phyloP scores from a whole-genome alignment of 2,113 vertebrate species.

The Felis catus region F.catus_Fca126_mat1.0 CM031415.1:155866001-155866500 shows the following conservation, averaged over 20 bases:
- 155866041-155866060: constrained; percentile 67
- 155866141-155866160: constrained; percentile 59
- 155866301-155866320: not conserved
- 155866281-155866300: not conserved
- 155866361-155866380: not conserved
- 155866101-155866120: constrained; percentile 72
- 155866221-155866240: not conserved
- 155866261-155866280: not conserved
- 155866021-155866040: constrained; percentile 56
- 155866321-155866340: constrained; percentile 37
- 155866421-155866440: not conserved
- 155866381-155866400: constrained; percentile 23
- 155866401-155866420: constrained; percentile 6
- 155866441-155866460: not conserved
- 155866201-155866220: not conserved
- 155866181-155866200: constrained; percentile 29
- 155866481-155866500: not conserved
- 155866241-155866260: not conserved
- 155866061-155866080: constrained; percentile 66
- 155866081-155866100: constrained; percentile 52
- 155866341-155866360: not conserved
- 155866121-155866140: constrained; percentile 67
- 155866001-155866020: constrained; percentile 69
- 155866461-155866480: not conserved
- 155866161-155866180: constrained; percentile 51